Percentiles rank a stretch among this genome's conserved stretches.
Conservation (phyloP, 2,797 vertebrate species). For the Psittacula derbiana region DNA sequence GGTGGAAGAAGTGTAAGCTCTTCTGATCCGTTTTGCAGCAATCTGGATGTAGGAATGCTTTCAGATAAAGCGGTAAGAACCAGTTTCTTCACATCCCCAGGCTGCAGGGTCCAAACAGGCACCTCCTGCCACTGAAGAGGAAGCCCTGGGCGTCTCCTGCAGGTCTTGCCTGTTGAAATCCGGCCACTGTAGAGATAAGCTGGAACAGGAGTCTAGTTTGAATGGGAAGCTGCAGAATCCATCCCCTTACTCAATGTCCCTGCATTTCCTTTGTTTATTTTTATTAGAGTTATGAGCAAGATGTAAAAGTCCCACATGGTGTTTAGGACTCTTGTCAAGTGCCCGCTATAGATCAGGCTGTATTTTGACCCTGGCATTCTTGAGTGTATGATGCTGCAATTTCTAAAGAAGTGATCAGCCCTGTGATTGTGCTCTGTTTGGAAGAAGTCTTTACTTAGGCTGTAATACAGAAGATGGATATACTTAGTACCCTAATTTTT, state of each 20-base stretch:
- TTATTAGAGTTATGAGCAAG: not conserved
- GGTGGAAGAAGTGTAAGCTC: not conserved
- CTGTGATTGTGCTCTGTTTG: not conserved
- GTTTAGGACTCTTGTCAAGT: not conserved
- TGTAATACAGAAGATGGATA: not conserved
- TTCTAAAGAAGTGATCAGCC: not conserved
- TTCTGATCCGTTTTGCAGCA: not conserved
- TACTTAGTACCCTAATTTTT: not conserved
- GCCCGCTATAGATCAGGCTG: not conserved
- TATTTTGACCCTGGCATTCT: not conserved
- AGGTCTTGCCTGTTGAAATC: not conserved
- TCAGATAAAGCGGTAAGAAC: not conserved
- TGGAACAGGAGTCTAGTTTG: not conserved
- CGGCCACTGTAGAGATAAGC: not conserved
- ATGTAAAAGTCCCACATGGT: not conserved
- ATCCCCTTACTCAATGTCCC: not conserved
- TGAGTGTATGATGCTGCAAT: not conserved
- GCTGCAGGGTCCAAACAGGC: not conserved
- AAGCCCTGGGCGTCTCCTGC: not conserved
- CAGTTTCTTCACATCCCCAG: not conserved
- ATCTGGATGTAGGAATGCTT: not conserved
- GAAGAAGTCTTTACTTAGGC: not conserved
- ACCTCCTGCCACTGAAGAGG: not conserved
- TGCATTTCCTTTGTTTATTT: not conserved
- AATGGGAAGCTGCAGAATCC: not conserved